Conservation (phyloP, 2,888 invertebrate species). For the Volucella inanis region DNA sequence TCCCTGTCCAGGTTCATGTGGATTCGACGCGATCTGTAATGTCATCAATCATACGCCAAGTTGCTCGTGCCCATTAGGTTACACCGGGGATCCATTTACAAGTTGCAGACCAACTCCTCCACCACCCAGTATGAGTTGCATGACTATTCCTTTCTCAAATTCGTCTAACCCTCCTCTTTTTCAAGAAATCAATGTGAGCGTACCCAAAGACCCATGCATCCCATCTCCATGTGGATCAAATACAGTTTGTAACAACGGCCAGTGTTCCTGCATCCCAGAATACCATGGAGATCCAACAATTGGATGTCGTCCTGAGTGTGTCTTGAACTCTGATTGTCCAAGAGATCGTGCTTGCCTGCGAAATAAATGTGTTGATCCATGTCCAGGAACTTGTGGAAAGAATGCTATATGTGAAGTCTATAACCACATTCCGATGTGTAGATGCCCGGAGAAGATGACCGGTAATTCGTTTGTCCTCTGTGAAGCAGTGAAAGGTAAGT, state of each 20-base stretch:
- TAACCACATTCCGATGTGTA: conserved; percentile 87
- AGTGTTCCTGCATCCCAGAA: conserved; percentile 89
- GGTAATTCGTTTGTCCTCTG: conserved; percentile 89
- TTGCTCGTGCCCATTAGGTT: conserved; percentile 89
- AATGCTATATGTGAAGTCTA: conserved; percentile 91
- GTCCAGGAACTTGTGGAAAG: conserved; percentile 91
- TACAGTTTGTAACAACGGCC: conserved; percentile 88
- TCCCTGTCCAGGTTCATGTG: conserved; percentile 91
- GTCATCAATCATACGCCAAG: conserved; percentile 91
- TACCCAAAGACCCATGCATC: conserved; percentile 86
- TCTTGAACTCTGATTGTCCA: conserved; percentile 90
- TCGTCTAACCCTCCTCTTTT: neutral
- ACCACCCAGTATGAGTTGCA: conserved; percentile 76
- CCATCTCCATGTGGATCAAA: conserved; percentile 92
- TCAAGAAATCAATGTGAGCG: conserved; percentile 32
- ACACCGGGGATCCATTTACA: conserved; percentile 90
- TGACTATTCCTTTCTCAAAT: neutral
- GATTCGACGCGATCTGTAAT: conserved; percentile 88
- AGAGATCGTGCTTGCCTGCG: conserved; percentile 90
- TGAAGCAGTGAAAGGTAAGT: conserved; percentile 84
- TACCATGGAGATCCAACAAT: conserved; percentile 91
- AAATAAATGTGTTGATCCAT: conserved; percentile 93
- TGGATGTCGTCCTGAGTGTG: conserved; percentile 92
- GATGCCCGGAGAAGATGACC: conserved; percentile 87
- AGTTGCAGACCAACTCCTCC: conserved; percentile 86